These are phyloP conservation scores for Caenorhabditis doughertyi DNA, from an alignment of 2,888 invertebrate genomes.

Conservation along the genomic window DNA sequence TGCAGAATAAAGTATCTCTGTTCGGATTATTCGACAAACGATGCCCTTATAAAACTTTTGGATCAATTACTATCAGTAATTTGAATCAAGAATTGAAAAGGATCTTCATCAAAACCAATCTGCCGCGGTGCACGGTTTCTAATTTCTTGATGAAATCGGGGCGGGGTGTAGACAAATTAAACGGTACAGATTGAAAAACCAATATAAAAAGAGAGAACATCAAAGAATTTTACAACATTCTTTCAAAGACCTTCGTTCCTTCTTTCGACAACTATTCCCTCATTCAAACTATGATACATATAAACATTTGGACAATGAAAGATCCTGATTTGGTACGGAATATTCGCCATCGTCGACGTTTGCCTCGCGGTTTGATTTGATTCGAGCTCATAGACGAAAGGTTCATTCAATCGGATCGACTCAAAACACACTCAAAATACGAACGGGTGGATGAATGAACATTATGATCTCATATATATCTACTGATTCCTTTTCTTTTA, in stretches of 20 bases:
- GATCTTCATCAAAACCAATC: not conserved
- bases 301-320: slow-evolving; percentile 35
- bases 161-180: slow-evolving; percentile 36
- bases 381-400: not conserved
- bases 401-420: not conserved
- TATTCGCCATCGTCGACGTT: not conserved
- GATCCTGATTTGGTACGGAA: slow-evolving; percentile 11
- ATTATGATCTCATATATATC: slow-evolving; percentile 53
- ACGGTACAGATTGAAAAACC: slow-evolving; percentile 8
- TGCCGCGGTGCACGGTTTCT: slow-evolving; percentile 2
- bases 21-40: not conserved
- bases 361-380: not conserved
- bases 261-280: not conserved
- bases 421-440: slow-evolving; percentile 14
- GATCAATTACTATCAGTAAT: not conserved
- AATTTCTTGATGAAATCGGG: slow-evolving; percentile 10
- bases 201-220: slow-evolving; percentile 22
- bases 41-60: too few species aligned
- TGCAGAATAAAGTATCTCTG: not conserved
- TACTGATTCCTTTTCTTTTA: not conserved
- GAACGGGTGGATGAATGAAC: slow-evolving; percentile 42
- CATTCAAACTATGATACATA: slow-evolving; percentile 36
- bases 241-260: not conserved
- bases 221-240: slow-evolving; percentile 16
- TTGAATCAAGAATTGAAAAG: slow-evolving; percentile 24